Evolutionary conservation across 2,888 invertebrate genomes (phyloP), one percentile per base, ranked within the genome.

Genomic region (Polia nebulosa): DNA sequence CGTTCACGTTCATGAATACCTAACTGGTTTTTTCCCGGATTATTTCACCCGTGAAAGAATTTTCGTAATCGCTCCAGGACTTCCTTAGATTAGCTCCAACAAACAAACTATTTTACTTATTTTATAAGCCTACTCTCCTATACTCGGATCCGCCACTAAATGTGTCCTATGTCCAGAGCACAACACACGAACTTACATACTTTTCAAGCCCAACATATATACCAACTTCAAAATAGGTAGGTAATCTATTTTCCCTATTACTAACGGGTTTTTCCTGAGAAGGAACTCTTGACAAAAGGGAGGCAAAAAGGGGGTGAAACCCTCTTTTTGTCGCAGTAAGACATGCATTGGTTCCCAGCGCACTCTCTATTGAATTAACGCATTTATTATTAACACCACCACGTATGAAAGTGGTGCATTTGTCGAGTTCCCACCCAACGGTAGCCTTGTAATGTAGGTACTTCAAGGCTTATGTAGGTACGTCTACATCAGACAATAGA

Each of bases 231-330:
- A 15, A 22, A n/a, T 15, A n/a, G n/a, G n/a, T n/a, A n/a, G n/a
- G n/a, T n/a, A 15, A 25, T 47, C 20, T 13, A 17, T 9, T 20
- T 45, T 32, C 11, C 25, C 22, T 27, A 3, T 57, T 67, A 47
- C 29, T 11, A 20, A 27, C 25, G n/a, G 57, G 36, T 49, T 49
- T 65, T 69, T 68, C 67, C 17, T n/a, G 13, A 32, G 51, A 49
- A 36, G 17, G 13, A 15, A 27, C 51, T 34, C 41, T 41, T 17
- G 13, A 17, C n/a, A n/a, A n/a, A n/a, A n/a, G n/a, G n/a, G n/a
- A n/a, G n/a, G n/a, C n/a, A n/a, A n/a, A n/a, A n/a, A n/a, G n/a
- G n/a, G n/a, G n/a, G 13, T 17, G 17, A 13, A n/a, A 32, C 17
- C 49, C 69, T 7, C 20, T 4, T 58, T 51, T 34, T 51, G 27